These are phyloP conservation scores for Aplocera efformata DNA, from an alignment of 2,888 invertebrate genomes.

Conservation along the genomic window DNA sequence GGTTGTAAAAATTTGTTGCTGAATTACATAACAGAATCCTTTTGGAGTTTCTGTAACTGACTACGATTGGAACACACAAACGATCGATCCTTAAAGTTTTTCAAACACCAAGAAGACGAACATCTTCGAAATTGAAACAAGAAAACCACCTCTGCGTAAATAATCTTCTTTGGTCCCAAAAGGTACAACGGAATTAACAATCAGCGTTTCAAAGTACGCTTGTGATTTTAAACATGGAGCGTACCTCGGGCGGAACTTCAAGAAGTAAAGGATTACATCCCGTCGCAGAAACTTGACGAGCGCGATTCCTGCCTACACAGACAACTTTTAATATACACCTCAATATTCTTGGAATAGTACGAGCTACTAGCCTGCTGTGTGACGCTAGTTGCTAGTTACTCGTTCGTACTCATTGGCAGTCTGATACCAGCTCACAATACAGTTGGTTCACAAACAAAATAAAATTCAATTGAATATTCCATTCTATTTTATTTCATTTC, in stretches of 20 bases:
- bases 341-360: background rate
- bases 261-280: conserved; percentile 3
- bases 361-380: conserved; percentile 25
- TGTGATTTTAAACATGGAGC: conserved; percentile 4
- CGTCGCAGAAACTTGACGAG: conserved; percentile 3
- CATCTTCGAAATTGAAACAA: background rate
- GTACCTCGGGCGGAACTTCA: conserved; percentile 2
- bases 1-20: too few relatives aligned
- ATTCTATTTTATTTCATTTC: too few relatives aligned
- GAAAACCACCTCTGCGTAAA: conserved; percentile 10
- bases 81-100: conserved; percentile 6
- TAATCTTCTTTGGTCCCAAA: conserved; percentile 13
- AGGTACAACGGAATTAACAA: conserved; percentile 6
- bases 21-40: too few relatives aligned
- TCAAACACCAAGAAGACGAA: conserved; percentile 9
- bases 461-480: too few relatives aligned
- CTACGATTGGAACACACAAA: too few relatives aligned
- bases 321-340: too few relatives aligned
- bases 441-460: too few relatives aligned
- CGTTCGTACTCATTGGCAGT: too few relatives aligned
- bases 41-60: too few relatives aligned
- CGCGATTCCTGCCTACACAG: too few relatives aligned
- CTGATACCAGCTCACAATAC: too few relatives aligned
- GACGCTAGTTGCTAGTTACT: too few relatives aligned
- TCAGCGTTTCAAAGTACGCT: conserved; percentile 11